Conservation (phyloP, 2,797 vertebrate species). For the Gorsachius magnificus region DNA sequence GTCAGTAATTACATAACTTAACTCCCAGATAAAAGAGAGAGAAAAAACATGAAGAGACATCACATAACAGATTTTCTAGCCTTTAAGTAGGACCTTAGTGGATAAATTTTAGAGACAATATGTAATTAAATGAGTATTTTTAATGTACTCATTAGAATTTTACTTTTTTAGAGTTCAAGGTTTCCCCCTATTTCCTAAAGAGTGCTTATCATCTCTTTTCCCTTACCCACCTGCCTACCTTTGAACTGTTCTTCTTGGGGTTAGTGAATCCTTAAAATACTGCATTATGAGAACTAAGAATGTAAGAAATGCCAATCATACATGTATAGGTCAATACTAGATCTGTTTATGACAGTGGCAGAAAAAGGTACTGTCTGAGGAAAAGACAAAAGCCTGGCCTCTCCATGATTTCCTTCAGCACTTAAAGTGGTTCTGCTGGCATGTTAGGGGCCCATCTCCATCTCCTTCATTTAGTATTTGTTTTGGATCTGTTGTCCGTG, state of each 20-base stretch:
- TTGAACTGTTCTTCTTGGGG: not conserved
- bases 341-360: not conserved
- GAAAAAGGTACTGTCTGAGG: not conserved
- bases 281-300: not conserved
- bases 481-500: not conserved
- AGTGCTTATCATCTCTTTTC: not conserved
- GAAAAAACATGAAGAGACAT: not conserved
- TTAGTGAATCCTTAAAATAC: not conserved
- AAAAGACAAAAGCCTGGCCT: not conserved
- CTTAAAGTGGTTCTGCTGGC: not conserved
- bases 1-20: slow-evolving; percentile 50
- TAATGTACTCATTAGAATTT: not conserved
- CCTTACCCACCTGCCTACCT: not conserved
- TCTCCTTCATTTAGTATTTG: not conserved
- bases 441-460: not conserved
- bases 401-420: not conserved
- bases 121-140: not conserved
- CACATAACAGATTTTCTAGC: not conserved
- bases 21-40: not conserved
- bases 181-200: not conserved
- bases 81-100: not conserved
- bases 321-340: not conserved
- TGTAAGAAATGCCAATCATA: not conserved
- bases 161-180: slow-evolving; percentile 11
- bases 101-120: slow-evolving; percentile 6